Evolutionary conservation across 2,113 vertebrate species (phyloP), one percentile per base, ranked within the genome.

Genomic region (Epinephelus cyanopodus): DNA sequence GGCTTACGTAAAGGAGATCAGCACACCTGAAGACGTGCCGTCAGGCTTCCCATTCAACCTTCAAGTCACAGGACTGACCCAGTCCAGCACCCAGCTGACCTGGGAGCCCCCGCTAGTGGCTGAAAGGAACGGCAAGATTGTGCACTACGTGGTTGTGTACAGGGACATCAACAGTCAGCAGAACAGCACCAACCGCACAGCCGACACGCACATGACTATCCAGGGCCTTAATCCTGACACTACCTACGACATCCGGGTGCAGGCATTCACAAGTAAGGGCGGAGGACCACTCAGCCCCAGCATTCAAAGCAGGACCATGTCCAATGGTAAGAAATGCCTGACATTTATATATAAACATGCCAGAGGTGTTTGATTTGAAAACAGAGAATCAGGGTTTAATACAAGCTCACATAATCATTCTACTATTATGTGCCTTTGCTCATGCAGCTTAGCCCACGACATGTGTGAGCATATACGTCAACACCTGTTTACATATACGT

Each of bases 241-340:
- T 74, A 99, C 98, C 56, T 99, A 99, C 0, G 97, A 99, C 88
- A 96, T 99, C 93, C 96, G 97, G 79, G 97, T 99, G 80, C 96
- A 97, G 74, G 97, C 97, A 1, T 96, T 93, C 74, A 99, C 96
- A 94, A 96, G 77, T 92, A 99, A 97, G 88, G 98, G 98, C 14
- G 93, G 87, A 0, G 98, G 98, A 53, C 98, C 98, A 0, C 96
- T 99, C 77, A 99, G 98, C 92, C 98, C 98, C 92, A 99, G 98
- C 95, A 99, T 99, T 90, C 98, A 99, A 94, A 99, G 98, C 88
- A 96, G 98, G 94, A 99, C 98, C 90, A 97, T 98, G 97, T 97
- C 98, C 0, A 96, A 93, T 90, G 98, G 98, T 99, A 93, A 91
- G 95, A 68, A 71, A 53, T n/a, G 61, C 13, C 68, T 71, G 52